These are phyloP conservation scores for Patella depressa DNA, from an alignment of 2,888 invertebrate genomes.

Conservation along the genomic window DNA sequence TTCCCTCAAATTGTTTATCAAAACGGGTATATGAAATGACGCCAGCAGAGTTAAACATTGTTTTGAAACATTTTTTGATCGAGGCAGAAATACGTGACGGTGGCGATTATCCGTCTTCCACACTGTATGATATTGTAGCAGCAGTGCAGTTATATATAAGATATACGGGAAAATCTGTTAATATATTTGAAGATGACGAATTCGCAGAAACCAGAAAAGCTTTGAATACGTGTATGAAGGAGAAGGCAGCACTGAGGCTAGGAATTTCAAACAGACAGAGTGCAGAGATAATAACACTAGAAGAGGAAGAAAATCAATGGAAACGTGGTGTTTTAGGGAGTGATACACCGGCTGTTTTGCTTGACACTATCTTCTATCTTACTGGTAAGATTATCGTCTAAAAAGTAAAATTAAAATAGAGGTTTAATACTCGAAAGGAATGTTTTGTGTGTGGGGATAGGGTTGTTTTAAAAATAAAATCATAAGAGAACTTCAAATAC, in stretches of 20 bases:
- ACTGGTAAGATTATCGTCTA: not conserved
- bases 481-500: no score
- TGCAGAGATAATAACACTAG: constrained; percentile 9
- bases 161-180: not conserved
- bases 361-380: constrained; percentile 10
- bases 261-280: constrained; percentile 1
- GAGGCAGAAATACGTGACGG: not conserved
- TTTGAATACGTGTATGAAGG: not conserved
- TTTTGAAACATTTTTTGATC: not conserved
- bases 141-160: constrained; percentile 3
- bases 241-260: not conserved
- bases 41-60: not conserved
- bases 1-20: not conserved
- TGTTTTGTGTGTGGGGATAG: no score
- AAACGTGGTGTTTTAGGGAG: constrained; percentile 3
- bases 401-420: no score
- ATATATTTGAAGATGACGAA: constrained; percentile 16
- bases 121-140: constrained; percentile 8
- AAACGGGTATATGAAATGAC: not conserved
- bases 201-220: constrained; percentile 8
- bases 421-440: no score
- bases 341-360: not conserved
- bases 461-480: no score
- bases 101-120: not conserved
- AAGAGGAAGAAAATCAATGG: constrained; percentile 3